Conservation (phyloP, 2,888 invertebrate species). For the Aphodius sticticus region DNA sequence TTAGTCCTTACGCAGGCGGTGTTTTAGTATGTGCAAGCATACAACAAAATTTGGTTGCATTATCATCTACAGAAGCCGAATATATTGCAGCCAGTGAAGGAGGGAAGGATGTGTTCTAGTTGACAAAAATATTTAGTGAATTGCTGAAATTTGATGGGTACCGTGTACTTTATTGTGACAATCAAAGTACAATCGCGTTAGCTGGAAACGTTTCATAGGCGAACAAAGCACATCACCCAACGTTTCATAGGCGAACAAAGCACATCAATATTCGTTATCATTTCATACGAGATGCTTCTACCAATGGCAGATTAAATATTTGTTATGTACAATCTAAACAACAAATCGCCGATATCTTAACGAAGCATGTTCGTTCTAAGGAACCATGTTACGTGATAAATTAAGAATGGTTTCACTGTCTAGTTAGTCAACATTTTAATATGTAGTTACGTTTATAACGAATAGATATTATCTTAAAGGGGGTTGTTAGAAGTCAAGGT, state of each 20-base stretch:
- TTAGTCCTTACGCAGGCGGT: conserved; percentile 42
- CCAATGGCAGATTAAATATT: neutral
- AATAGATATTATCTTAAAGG: neutral
- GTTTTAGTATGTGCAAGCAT: conserved; percentile 41
- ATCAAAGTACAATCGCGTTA: conserved; percentile 10
- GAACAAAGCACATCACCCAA: conserved; percentile 32
- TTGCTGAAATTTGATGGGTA: neutral
- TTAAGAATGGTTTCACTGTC: neutral
- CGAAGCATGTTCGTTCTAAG: neutral
- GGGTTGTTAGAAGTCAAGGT: neutral
- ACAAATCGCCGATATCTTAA: neutral
- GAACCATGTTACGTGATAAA: neutral
- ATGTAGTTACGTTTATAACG: neutral
- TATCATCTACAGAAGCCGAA: conserved; percentile 50
- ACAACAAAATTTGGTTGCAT: conserved; percentile 29
- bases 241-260: conserved; percentile 26
- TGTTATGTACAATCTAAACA: neutral
- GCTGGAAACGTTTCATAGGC: conserved; percentile 19
- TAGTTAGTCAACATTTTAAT: too few relatives aligned
- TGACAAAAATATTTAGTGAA: neutral
- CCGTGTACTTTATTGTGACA: conserved; percentile 10
- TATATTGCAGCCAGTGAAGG: conserved; percentile 48
- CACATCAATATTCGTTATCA: conserved; percentile 20
- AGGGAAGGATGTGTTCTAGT: conserved; percentile 44
- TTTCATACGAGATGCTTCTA: neutral